Evolutionary conservation across 2,888 invertebrate species (phyloP), one percentile per base, ranked within the genome.

Genomic region (Pterostichus madidus): DNA sequence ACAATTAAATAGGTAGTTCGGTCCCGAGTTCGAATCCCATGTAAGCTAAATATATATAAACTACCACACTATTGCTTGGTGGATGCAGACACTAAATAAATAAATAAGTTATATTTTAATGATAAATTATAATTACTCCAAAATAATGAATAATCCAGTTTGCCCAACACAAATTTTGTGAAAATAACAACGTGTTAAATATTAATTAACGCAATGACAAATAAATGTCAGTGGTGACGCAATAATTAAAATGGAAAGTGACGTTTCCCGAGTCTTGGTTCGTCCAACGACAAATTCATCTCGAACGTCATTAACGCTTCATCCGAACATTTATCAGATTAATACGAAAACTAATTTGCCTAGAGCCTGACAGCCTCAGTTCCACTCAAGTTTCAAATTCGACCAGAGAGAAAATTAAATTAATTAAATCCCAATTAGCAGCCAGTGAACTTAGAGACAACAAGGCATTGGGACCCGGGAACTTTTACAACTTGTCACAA

Each of bases 281-380:
- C 49, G 13, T 11, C 11, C 49, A n/a, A 6, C n/a, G 24, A 24
- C 24, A 24, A 24, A 24, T 68, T 68, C 35, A 71, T 71, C 71
- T 46, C 11, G 39, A 5, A 15, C 44, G 13, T 71, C 76, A 56
- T 56, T 53, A 77, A 5, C 5, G 35, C 31, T 13, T 76, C 76
- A 53, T 76, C 78, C 24, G 53, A 13, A 17, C 35, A 35, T 56
- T 61, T 78, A 61, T 59, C 78, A 59, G 78, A 78, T 78, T 78
- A 78, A 78, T 78, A 17, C 61, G 44, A 56, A 78, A 78, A 78
- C 78, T 78, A 78, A 78, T 78, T 77, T 75, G 15, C 24, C 75
- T 75, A 13, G 31, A 31, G 31, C n/a, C 49, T 75, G 75, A 75
- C 75, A 75, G 52, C 52, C 32, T 32, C 52, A 11, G 11, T 4